Base-by-base conservation (phyloP, 2,113 vertebrate species). In the Centrocercus urophasianus region DNA sequence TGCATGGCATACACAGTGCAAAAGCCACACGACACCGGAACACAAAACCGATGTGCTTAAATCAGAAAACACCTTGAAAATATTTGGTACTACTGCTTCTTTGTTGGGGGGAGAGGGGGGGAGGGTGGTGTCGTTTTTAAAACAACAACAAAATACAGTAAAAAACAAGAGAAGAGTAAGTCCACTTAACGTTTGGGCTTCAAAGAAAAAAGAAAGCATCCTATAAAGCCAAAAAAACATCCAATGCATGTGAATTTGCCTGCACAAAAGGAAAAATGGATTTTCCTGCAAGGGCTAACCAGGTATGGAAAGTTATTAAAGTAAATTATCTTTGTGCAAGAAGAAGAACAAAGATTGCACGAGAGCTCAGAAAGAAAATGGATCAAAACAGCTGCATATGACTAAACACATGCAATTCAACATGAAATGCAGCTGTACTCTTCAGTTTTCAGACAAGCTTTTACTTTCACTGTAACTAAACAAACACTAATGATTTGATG, bases 331-430 rank as follows among this genome's bases (percentile, higher is more conserved):
- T 30, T 87, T 50, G 32, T 32, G 87, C 30, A 65, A 64, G 56
- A 93, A 15, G 24, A 79, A 87, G 94, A 91, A 59, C 14, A 82
- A 87, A 42, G 81, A 92, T 22, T 60, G 64, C n/a, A 82, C 28
- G 22, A 91, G 22, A 56, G 5, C 0, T 0, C 28, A 91, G 40
- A 78, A 71, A 19, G 25, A 50, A 94, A 95, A 76, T 21, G 38
- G 42, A 92, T 79, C 48, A 85, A 93, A 87, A 82, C 3, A 93
- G 60, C 60, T 79, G n/a, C 30, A 28, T 69, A n/a, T 70, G 74
- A 69, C 5, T 6, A 90, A 69, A 76, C 16, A 74, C 4, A 38
- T 34, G 50, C 65, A 73, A 84, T 70, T 85, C 67, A 79, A 22
- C 42, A 69, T 25, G 6, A 93, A 89, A 92, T 36, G 28, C 3